Base-by-base conservation (phyloP, 2,888 invertebrate genomes). In the Cactoblastis cactorum region DNA sequence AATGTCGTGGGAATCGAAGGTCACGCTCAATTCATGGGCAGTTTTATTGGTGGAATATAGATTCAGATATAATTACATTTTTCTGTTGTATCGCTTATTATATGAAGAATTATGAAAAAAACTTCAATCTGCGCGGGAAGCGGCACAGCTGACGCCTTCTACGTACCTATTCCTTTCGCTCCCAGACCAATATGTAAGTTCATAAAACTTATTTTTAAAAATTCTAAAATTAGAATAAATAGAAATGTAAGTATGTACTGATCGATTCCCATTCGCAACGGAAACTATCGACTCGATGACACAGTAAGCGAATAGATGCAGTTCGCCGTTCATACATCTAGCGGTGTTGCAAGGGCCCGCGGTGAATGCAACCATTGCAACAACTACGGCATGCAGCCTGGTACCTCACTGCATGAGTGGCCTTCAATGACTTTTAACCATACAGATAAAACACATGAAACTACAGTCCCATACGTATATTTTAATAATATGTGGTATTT, bases 361-460 rank as follows among this genome's bases (percentile, higher is more conserved):
- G 69, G 83, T 78, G 81, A 82, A 76, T 80, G 83, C 80, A 77
- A 74, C 58, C 43, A 65, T 83, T 80, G 82, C 83, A 73, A 76
- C 77, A 80, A 49, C 45, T 53, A 53, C 52, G 37, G 52, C 49
- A 52, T 52, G 52, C 52, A 19, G 39, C 9, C 41, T 41, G 24
- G 50, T 45, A 35, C 48, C 12, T 24, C 33, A 19, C 33, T 4
- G 49, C 41, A 22, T 37, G 37, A 37, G 28, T 37, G 47, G 37
- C 47, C 47, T 48, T 48, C 49, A 33, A 32, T 39, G 17, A 17
- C 15, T 49, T 39, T 38, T 35, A 22, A 28, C 37, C 17, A 17
- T 37, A 18, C 17, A 37, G 37, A 37, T 37, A 37, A 37, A 37
- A 17, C 18, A 37, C 18, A 35, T 37, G 15, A 17, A 17, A 37